Percentiles rank a stretch among this genome's conserved stretches.
phyloP scores from a whole-genome alignment of 2,888 invertebrate genomes.

The Sturmia bella region DNA sequence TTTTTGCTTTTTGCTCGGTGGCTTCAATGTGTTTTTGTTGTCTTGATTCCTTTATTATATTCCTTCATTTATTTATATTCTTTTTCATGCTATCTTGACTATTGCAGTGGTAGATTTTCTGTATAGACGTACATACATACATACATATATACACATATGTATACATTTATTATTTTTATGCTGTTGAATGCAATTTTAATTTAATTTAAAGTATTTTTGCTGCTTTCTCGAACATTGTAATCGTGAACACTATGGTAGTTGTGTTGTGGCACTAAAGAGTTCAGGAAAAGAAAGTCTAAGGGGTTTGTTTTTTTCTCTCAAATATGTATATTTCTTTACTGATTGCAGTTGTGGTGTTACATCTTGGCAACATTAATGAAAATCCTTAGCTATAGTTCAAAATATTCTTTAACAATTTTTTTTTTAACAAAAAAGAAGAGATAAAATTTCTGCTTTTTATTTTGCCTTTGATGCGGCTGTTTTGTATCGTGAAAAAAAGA shows the following conservation, averaged over 20 bases:
- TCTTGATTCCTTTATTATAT: conserved; percentile 21
- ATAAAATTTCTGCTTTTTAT: conserved; percentile 3
- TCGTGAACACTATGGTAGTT: not conserved
- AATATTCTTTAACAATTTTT: conserved; percentile 13
- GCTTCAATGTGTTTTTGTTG: conserved; percentile 23
- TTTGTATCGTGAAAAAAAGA: no score
- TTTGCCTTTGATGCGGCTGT: no score
- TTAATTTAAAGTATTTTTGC: conserved; percentile 61
- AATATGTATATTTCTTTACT: not conserved
- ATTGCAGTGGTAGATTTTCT: conserved; percentile 57
- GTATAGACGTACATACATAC: conserved; percentile 1
- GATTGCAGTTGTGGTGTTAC: conserved; percentile 34
- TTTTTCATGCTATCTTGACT: conserved; percentile 59
- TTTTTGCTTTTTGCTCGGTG: not conserved
- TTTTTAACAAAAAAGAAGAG: conserved; percentile 17
- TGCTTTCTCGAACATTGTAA: conserved; percentile 15
- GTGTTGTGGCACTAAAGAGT: conserved; percentile 33
- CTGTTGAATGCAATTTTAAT: conserved; percentile 61
- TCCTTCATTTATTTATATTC: conserved; percentile 57
- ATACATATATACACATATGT: no score
- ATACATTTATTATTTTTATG: conserved; percentile 23
- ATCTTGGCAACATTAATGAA: conserved; percentile 55
- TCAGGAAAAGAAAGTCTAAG: conserved; percentile 26
- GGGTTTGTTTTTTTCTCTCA: not conserved
- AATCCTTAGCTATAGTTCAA: conserved; percentile 48